A percentile compares a stretch with the other conserved stretches of the same genome.
Conservation (phyloP, 1,140 invertebrate species). For the Pantala flavescens region DNA sequence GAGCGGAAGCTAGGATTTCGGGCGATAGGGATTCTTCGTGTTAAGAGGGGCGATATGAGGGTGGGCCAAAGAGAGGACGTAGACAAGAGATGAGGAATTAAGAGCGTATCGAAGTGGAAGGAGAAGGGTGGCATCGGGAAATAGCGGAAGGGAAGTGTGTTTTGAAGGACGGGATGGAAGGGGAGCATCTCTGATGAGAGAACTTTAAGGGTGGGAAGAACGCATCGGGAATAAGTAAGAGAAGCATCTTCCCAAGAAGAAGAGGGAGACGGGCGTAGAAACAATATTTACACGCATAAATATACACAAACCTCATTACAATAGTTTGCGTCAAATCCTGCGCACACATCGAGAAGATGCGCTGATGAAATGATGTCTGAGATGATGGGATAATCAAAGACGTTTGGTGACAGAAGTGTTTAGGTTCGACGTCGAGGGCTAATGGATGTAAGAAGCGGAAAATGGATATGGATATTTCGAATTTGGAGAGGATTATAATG, state of each 20-base stretch:
- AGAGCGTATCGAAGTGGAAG: not conserved
- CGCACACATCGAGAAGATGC: not conserved
- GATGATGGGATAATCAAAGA: not conserved
- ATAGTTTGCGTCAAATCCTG: not conserved
- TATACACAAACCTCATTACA: not conserved
- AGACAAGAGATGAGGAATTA: not conserved
- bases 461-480: too few relatives aligned
- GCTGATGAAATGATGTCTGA: not conserved
- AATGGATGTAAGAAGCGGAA: too few relatives aligned
- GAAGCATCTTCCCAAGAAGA: not conserved
- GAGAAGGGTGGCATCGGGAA: not conserved
- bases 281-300: slow-evolving; percentile 8
- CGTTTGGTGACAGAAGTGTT: too few relatives aligned
- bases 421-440: too few relatives aligned
- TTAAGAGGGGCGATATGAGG: not conserved
- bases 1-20: not conserved
- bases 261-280: not conserved
- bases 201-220: not conserved
- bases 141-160: not conserved
- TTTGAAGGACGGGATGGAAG: not conserved
- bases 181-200: not conserved
- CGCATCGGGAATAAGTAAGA: not conserved
- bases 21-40: not conserved
- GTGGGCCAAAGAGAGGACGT: not conserved
- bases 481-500: too few relatives aligned